Conservation (phyloP, 2,888 invertebrate species). For the Polia nebulosa region DNA sequence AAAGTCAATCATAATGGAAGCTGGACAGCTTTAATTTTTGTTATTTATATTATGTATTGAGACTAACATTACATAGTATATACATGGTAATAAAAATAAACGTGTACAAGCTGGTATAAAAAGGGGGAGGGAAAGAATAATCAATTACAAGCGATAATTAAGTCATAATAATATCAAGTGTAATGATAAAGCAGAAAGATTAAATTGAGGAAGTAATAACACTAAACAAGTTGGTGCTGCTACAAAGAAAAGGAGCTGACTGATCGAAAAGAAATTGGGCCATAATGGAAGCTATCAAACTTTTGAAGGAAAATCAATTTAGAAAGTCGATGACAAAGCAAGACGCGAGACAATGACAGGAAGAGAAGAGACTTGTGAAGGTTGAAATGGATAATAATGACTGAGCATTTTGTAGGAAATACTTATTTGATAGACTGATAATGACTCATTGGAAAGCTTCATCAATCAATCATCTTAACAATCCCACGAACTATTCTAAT, state of each 20-base stretch:
- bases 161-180: background rate
- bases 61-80: too few species aligned
- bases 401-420: background rate
- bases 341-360: slow-evolving; percentile 9
- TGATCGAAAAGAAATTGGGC: slow-evolving; percentile 32
- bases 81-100: too few species aligned
- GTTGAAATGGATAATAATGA: slow-evolving; percentile 21
- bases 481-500: background rate
- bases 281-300: slow-evolving; percentile 34
- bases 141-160: too few species aligned
- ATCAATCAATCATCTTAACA: background rate
- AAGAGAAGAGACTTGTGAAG: background rate
- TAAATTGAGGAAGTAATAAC: background rate
- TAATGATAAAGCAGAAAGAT: slow-evolving; percentile 1
- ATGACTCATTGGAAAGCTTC: background rate
- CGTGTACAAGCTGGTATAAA: too few species aligned
- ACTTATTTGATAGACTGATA: background rate
- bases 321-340: slow-evolving; percentile 8
- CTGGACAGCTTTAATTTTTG: background rate
- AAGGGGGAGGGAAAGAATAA: too few species aligned
- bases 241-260: slow-evolving; percentile 12
- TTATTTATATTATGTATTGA: too few species aligned
- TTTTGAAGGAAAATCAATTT: slow-evolving; percentile 40
- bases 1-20: too few species aligned
- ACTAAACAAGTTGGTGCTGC: background rate